Evolutionary conservation across 1,140 invertebrate genomes (phyloP).

Genomic region (Scaptomyza pallida): DNA sequence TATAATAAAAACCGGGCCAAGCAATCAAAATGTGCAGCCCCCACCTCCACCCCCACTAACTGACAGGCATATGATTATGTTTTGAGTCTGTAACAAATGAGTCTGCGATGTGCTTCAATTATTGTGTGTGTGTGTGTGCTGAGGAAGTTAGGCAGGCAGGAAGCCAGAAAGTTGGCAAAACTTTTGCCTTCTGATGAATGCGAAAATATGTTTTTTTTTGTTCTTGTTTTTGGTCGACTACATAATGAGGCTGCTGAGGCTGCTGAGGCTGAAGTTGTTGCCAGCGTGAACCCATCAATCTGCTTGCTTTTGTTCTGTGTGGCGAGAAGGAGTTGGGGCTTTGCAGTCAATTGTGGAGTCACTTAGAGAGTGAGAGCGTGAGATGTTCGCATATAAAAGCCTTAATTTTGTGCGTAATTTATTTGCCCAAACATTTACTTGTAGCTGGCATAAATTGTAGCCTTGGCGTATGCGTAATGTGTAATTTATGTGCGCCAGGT

Average conservation of each 20-base stretch:
- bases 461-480: conserved; percentile 64
- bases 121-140: no score
- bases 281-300: conserved; percentile 57
- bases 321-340: conserved; percentile 41
- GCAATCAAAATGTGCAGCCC: conserved; percentile 60
- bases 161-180: conserved; percentile 54
- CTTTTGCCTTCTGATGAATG: conserved; percentile 75
- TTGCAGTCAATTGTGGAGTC: conserved; percentile 52
- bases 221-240: conserved; percentile 50
- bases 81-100: conserved; percentile 65
- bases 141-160: neutral
- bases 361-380: conserved; percentile 29
- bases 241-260: conserved; percentile 64
- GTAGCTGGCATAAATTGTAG: conserved; percentile 45
- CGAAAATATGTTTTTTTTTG: conserved; percentile 64
- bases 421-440: conserved; percentile 60
- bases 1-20: conserved; percentile 55
- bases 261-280: conserved; percentile 35
- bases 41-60: neutral
- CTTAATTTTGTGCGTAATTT: conserved; percentile 70
- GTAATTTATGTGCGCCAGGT: conserved; percentile 65
- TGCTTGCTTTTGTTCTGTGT: conserved; percentile 24
- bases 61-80: conserved; percentile 56
- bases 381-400: conserved; percentile 41
- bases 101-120: conserved; percentile 78